A percentile compares a stretch with the other conserved stretches of the same genome.
Conservation (phyloP, 1,140 invertebrate species). For the Stegodyphus dumicola region DNA sequence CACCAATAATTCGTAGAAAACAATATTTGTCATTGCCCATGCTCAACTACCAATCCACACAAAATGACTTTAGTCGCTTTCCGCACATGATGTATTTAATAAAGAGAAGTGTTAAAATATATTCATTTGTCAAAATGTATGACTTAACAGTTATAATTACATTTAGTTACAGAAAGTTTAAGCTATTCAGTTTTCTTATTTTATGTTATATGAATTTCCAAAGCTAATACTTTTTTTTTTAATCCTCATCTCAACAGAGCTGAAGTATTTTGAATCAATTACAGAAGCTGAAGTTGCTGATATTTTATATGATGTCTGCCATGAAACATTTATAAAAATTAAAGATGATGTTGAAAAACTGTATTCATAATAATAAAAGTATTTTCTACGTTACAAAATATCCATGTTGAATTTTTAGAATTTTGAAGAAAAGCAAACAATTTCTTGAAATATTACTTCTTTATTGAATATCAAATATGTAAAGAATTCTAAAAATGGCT, state of each 20-base stretch:
- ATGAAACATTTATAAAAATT: conserved; percentile 15
- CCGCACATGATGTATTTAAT: not conserved
- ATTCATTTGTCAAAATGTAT: not conserved
- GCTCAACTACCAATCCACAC: not conserved
- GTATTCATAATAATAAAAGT: not conserved
- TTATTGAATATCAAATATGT: not conserved
- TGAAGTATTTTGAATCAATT: not conserved
- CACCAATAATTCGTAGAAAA: no score
- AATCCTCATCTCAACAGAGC: not conserved
- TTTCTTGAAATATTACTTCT: not conserved
- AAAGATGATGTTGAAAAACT: conserved; percentile 15
- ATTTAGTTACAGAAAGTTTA: not conserved
- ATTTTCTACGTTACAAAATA: not conserved
- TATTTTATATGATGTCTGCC: not conserved
- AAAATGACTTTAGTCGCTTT: no score
- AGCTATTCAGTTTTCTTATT: not conserved
- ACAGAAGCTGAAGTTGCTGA: not conserved
- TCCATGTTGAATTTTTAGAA: not conserved
- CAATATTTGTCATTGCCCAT: no score
- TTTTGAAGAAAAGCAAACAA: not conserved
- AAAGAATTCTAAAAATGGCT: not conserved
- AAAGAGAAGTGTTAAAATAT: not conserved
- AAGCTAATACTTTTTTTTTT: not conserved
- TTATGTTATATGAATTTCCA: not conserved
- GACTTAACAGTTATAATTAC: not conserved